A percentile compares a stretch with the other conserved stretches of the same genome.
These are phyloP conservation scores for Pachyuromys duprasi DNA, from an alignment of 2,797 vertebrate species.

Conservation along the genomic window DNA sequence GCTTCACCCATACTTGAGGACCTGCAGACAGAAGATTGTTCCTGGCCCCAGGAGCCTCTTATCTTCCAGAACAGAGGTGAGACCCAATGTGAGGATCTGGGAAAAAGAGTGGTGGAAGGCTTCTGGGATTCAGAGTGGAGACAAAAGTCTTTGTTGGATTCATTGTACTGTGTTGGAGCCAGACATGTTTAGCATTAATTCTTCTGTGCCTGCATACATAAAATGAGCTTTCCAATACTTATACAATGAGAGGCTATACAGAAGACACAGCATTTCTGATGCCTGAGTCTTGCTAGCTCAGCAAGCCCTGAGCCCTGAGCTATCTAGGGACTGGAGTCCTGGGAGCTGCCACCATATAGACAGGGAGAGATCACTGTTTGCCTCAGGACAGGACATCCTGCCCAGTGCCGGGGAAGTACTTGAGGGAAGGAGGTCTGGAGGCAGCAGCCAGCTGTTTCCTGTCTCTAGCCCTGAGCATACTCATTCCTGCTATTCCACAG, in stretches of 20 bases:
- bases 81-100: neutral
- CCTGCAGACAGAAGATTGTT: neutral
- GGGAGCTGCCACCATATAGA: neutral
- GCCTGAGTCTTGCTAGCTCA: neutral
- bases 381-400: neutral
- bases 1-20: neutral
- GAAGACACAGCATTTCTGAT: neutral
- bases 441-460: neutral
- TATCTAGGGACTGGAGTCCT: neutral
- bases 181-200: neutral
- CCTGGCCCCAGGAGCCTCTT: constrained; percentile 5
- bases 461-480: neutral
- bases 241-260: neutral
- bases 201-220: neutral
- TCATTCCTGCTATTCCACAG: constrained; percentile 48
- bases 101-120: neutral
- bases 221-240: neutral
- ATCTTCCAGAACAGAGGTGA: constrained; percentile 64
- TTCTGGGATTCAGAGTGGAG: neutral
- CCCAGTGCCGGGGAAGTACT: neutral
- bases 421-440: too few relatives aligned
- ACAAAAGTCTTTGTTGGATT: neutral
- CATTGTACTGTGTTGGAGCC: neutral
- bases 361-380: neutral
- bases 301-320: neutral